Conservation (phyloP, 2,797 vertebrate species). For the Danio choprae region DNA sequence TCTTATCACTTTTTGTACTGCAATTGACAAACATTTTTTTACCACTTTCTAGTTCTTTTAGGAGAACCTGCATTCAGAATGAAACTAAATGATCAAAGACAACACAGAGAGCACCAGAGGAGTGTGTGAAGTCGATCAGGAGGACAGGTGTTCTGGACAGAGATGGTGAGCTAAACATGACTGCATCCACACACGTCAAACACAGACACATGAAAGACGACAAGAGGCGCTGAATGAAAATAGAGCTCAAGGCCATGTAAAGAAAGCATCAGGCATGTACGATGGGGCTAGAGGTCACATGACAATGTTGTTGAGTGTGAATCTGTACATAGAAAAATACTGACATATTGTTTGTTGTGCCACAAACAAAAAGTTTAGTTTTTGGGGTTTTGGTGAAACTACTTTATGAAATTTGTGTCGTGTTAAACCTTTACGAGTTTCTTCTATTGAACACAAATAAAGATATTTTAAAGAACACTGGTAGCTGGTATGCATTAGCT, state of each 20-base stretch:
- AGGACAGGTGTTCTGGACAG: slow-evolving; percentile 54
- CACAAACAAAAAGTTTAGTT: too few relatives aligned
- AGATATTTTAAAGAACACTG: too few relatives aligned
- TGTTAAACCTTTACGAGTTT: too few relatives aligned
- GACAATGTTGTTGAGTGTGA: slow-evolving; percentile 25
- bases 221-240: slow-evolving; percentile 15
- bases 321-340: slow-evolving; percentile 18
- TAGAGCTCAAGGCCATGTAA: slow-evolving; percentile 23
- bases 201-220: slow-evolving; percentile 10
- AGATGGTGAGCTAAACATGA: slow-evolving; percentile 36
- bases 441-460: too few relatives aligned
- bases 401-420: too few relatives aligned
- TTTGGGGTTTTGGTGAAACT: too few relatives aligned
- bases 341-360: too few relatives aligned
- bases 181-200: slow-evolving; percentile 41
- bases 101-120: background rate
- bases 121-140: background rate
- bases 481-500: too few relatives aligned
- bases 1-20: background rate
- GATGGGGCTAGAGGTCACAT: slow-evolving; percentile 12
- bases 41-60: background rate
- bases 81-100: background rate
- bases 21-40: background rate
- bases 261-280: background rate
- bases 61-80: slow-evolving; percentile 22